Evolutionary conservation across 2,797 vertebrate genomes (phyloP).

Genomic region (Petrocephalus schoutedeni): DNA sequence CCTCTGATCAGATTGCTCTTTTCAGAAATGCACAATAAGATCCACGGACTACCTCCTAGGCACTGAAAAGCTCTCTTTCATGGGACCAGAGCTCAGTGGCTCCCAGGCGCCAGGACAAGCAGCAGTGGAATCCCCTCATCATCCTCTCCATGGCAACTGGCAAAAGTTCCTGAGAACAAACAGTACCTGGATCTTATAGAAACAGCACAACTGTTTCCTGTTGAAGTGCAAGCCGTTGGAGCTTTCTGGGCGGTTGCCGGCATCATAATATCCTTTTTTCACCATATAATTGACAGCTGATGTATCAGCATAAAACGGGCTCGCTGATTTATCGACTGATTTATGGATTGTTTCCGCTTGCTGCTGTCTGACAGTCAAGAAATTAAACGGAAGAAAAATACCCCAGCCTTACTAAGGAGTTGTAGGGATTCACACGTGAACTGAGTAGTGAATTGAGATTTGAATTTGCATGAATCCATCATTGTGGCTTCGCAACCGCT

Average conservation of each 20-base stretch:
- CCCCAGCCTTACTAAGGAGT: not conserved
- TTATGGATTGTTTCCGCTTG: not conserved
- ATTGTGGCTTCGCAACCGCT: not conserved
- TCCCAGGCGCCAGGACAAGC: constrained; percentile 71
- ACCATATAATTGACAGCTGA: not conserved
- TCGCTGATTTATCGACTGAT: not conserved
- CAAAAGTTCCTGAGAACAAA: constrained; percentile 54
- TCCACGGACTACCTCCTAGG: constrained; percentile 28
- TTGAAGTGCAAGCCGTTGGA: not conserved
- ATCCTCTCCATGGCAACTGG: constrained; percentile 64
- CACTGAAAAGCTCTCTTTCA: constrained; percentile 74
- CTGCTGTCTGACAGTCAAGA: not conserved
- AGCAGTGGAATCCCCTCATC: constrained; percentile 66
- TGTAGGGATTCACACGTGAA: not conserved
- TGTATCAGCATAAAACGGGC: not conserved
- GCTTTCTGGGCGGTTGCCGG: not conserved
- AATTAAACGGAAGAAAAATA: not conserved
- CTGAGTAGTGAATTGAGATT: not conserved
- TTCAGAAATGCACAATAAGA: constrained; percentile 1
- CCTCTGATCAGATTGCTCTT: constrained; percentile 7
- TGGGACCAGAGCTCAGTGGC: constrained; percentile 57
- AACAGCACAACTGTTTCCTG: constrained; percentile 11
- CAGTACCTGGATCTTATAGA: constrained; percentile 20
- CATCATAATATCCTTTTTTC: not conserved
- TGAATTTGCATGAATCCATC: not conserved